Base-by-base conservation (phyloP, 2,888 invertebrate genomes). In the Ligdia adustata region DNA sequence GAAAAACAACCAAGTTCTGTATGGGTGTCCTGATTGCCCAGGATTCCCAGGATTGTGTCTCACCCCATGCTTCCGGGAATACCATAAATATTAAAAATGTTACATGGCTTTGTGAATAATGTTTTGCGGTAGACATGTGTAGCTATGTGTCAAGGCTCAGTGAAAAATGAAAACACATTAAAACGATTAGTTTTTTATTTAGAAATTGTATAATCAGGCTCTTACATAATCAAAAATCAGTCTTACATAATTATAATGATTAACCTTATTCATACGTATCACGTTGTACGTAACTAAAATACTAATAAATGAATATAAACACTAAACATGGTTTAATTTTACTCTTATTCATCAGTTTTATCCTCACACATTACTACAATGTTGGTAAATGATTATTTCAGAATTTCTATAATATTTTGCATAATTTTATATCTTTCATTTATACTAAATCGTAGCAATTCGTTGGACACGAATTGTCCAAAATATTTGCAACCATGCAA, bases 401-500 rank as follows among this genome's bases (percentile, higher is more conserved):
- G 18, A 28, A 18, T 41, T 54, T 50, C 53, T 53, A 46, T 42
- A 49, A 49, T 53, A 9, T 49, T 53, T 42, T 45, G 43, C 48
- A 53, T 53, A 32, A 46, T 50, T 12, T 34, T 37, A 38, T 54
- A 54, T 54, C 49, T 54, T 43, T 54, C 39, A 47, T 34, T 37
- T 29, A 43, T 29, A 31, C 27, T 50, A 50, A 44, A 51, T 33
- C 50, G 41, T 29, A 51, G 50, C 28, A 48, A 55, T 48, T 55
- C 50, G 40, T 51, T 50, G 20, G 54, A 55, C 27, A 48, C 44
- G 31, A 47, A 55, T 44, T 42, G 26, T 14, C 54, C 50, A 55
- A 45, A 55, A 55, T 47, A 51, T 47, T 54, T 54, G 41, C 54
- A 54, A 27, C 47, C 43, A 32, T 47, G 47, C 18, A 50, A 28